Evolutionary conservation across 2,888 invertebrate species (phyloP), one percentile per base, ranked within the genome.

Genomic region (Caenorhabditis macrosperma): DNA sequence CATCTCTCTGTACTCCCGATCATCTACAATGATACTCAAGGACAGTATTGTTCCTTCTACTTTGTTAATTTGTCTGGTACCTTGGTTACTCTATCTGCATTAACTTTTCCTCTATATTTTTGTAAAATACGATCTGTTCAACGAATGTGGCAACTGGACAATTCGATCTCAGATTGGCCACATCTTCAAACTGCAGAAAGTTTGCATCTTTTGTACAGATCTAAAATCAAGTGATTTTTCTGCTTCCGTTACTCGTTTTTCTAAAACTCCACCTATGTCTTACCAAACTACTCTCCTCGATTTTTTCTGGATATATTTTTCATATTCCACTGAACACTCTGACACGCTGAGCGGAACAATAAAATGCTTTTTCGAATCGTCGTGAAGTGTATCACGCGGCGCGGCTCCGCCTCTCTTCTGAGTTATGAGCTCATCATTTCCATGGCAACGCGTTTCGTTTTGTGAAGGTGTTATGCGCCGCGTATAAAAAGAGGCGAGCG

Each of bases 371-470:
- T n/a, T n/a, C n/a, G n/a, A n/a, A 38, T 12, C 5, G 15, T 38
- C n/a, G 44, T 44, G 17, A 38, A n/a, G n/a, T n/a, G n/a, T n/a
- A 44, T 50, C 50, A 55, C 48, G 12, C 12, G 33, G 28, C 33
- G 1, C 9, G 33, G 12, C 9, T 1, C 54, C n/a, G 10, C 48
- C 33, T 24, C 46, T 17, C 17, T 35, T 17, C 9, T 24, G 20
- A 54, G 54, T 54, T 33, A n/a, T 15, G 24, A 7, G 28, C 74
- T 30, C 75, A 69, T 63, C 68, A 68, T 77, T 41, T 50, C 69
- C 35, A 69, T 77, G 44, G 63, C 33, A 69, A 69, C 69, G 61
- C 5, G 54, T 28, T n/a, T 10, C 38, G 15, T 38, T 15, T 38
- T 15, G 38, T 3, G 44, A 44, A 17, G 57, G 46, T 41, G 60